Conservation (phyloP, 2,888 invertebrate species). For the Cryptocephalus primarius region DNA sequence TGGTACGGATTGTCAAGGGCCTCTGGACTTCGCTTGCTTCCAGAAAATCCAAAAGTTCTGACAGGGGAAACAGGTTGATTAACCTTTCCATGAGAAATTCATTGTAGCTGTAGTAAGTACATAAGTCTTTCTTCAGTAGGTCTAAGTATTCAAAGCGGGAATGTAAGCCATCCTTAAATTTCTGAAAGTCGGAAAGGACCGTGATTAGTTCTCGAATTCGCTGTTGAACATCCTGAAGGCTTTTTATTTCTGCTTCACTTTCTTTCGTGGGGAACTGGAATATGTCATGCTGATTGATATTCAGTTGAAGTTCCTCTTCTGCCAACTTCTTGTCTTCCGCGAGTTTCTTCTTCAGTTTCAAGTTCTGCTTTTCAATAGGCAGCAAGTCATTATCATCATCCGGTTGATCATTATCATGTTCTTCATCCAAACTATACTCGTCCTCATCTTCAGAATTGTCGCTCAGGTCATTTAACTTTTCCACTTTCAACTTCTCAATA, state of each 20-base stretch:
- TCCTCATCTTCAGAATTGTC: conserved; percentile 32
- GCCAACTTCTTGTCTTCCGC: conserved; percentile 60
- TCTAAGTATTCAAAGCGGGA: conserved; percentile 73
- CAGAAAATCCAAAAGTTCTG: conserved; percentile 83
- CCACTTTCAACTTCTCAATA: conserved; percentile 6
- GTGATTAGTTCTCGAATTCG: conserved; percentile 77
- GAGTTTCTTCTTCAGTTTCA: conserved; percentile 63
- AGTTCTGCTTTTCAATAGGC: conserved; percentile 78
- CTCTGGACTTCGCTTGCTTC: conserved; percentile 88
- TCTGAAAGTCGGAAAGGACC: conserved; percentile 71
- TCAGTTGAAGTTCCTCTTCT: conserved; percentile 73
- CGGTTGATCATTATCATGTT: conserved; percentile 24
- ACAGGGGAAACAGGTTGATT: conserved; percentile 78
- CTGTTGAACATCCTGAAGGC: conserved; percentile 75
- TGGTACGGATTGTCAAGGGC: conserved; percentile 80
- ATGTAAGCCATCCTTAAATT: conserved; percentile 54
- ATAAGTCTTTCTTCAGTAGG: conserved; percentile 73
- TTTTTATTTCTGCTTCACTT: conserved; percentile 58
- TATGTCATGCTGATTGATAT: conserved; percentile 62
- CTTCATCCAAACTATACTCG: conserved; percentile 4
- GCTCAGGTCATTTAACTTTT: conserved; percentile 27
- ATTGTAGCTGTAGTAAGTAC: conserved; percentile 96
- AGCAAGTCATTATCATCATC: conserved; percentile 48
- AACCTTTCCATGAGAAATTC: conserved; percentile 87
- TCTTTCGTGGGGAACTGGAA: conserved; percentile 72